Conservation (phyloP, 2,797 vertebrate genomes). For the Poecile montanus region DNA sequence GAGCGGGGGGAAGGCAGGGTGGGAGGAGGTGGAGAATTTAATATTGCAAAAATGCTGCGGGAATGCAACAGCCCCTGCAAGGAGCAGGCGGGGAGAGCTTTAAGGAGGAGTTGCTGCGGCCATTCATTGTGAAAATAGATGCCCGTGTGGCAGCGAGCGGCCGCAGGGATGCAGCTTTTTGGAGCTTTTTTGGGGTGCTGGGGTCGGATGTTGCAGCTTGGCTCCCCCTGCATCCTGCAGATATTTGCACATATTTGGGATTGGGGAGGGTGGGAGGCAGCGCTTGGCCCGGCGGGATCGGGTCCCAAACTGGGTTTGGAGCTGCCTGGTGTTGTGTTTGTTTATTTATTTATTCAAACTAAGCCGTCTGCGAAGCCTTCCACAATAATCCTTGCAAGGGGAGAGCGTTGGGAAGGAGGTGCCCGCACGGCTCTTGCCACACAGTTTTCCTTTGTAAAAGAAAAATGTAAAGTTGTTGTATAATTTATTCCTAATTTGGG, state of each 20-base stretch:
- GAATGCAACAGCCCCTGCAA: conserved; percentile 37
- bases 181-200: background rate
- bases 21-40: conserved; percentile 22
- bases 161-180: background rate
- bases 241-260: background rate
- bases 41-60: conserved; percentile 56
- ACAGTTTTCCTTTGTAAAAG: conserved; percentile 50
- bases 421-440: conserved; percentile 28
- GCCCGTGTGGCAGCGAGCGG: background rate
- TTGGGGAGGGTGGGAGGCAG: background rate
- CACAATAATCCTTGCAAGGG: background rate
- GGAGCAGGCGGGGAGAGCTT: conserved; percentile 32
- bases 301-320: background rate
- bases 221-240: background rate
- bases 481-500: conserved; percentile 73
- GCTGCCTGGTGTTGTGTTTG: background rate
- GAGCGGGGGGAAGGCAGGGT: background rate
- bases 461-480: conserved; percentile 67
- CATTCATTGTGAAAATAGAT: conserved; percentile 21
- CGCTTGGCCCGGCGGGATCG: background rate
- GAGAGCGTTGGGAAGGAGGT: conserved; percentile 4
- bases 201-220: background rate
- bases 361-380: background rate
- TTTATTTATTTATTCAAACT: background rate
- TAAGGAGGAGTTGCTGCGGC: conserved; percentile 18